These are phyloP conservation scores for Aphidius gifuensis DNA, from an alignment of 1,140 invertebrate species.

Conservation along the genomic window DNA sequence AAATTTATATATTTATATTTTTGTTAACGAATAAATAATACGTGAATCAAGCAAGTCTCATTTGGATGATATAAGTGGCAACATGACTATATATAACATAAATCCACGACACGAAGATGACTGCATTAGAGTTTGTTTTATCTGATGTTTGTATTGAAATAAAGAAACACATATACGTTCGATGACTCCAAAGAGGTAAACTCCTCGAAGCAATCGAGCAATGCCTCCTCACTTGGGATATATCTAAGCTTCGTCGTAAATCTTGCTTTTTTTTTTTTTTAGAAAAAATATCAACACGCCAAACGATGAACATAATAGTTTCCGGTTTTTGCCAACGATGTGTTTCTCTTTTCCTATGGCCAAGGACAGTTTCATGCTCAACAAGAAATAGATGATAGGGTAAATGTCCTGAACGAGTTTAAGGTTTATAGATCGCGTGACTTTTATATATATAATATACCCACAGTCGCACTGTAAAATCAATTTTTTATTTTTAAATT, in stretches of 20 bases:
- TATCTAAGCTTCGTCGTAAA: slow-evolving; percentile 15
- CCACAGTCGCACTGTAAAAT: not conserved
- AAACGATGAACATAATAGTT: slow-evolving; percentile 21
- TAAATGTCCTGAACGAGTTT: slow-evolving; percentile 15
- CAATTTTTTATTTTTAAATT: not conserved
- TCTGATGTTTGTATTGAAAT: no score
- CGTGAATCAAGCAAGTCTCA: not conserved
- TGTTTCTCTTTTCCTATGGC: slow-evolving; percentile 6
- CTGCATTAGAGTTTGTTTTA: slow-evolving; percentile 7
- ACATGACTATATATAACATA: not conserved
- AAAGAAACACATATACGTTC: no score
- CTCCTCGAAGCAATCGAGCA: no score
- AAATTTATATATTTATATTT: not conserved
- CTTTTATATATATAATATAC: not conserved
- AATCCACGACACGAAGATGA: slow-evolving; percentile 14
- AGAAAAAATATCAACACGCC: not conserved
- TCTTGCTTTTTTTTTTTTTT: not conserved
- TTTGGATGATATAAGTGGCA: slow-evolving; percentile 13
- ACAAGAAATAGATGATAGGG: not conserved
- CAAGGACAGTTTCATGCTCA: slow-evolving; percentile 1
- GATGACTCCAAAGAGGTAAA: no score
- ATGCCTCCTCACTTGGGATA: slow-evolving; percentile 1
- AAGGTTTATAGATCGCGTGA: not conserved
- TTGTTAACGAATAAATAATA: no score
- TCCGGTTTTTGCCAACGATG: slow-evolving; percentile 12